phyloP scores from a whole-genome alignment of 2,113 vertebrate species.

The Columba livia region DNA sequence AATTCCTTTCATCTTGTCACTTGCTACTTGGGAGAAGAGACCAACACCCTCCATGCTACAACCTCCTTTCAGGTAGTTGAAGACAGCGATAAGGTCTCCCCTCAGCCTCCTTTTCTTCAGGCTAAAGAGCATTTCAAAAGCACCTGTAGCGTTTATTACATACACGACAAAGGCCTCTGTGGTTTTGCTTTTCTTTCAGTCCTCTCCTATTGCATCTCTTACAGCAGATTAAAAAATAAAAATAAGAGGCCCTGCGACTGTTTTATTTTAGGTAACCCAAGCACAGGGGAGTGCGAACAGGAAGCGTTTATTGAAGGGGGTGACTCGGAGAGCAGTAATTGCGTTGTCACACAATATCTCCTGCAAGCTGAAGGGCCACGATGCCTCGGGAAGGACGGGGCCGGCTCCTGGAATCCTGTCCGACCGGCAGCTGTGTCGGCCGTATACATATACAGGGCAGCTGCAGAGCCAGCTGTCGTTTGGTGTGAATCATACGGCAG shows the following conservation, averaged over 20 bases:
- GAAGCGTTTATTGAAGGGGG: not conserved
- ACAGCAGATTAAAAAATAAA: not conserved
- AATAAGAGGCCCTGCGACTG: not conserved
- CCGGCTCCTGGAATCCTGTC: conserved; percentile 85
- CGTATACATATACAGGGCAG: conserved; percentile 88
- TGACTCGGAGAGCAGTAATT: not conserved
- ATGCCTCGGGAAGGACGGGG: conserved; percentile 82
- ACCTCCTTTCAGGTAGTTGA: too few species aligned
- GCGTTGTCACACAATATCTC: conserved; percentile 28
- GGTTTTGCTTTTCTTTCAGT: not conserved
- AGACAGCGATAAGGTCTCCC: too few species aligned
- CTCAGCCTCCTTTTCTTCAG: too few species aligned
- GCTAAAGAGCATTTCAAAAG: not conserved
- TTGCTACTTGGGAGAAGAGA: not conserved
- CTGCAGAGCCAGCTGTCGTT: conserved; percentile 93
- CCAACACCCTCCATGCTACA: too few species aligned
- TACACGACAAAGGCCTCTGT: not conserved
- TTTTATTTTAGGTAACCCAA: conserved; percentile 28
- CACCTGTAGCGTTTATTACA: not conserved
- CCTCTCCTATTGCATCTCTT: not conserved
- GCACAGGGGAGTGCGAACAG: not conserved
- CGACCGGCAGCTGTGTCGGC: conserved; percentile 89
- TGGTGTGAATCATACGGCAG: conserved; percentile 87
- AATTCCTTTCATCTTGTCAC: too few species aligned
- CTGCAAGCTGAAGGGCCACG: not conserved